Percentiles rank a stretch among this genome's conserved stretches.
phyloP scores from a whole-genome alignment of 2,888 invertebrate genomes.

The Dryobota labecula region DNA sequence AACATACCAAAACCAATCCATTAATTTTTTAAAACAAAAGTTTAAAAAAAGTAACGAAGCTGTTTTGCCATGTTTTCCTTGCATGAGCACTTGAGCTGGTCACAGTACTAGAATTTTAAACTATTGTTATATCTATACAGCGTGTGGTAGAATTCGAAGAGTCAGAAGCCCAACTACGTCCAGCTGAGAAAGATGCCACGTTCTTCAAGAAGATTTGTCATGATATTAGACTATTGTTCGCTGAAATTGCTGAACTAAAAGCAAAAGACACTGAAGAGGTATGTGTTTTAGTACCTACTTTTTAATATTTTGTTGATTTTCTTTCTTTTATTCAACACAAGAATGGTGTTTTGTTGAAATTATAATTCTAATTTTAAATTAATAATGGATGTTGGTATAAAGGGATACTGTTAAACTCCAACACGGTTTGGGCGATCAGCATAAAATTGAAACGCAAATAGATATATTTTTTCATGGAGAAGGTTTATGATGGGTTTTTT shows the following conservation, averaged over 20 bases:
- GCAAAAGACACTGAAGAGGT: conserved; percentile 90
- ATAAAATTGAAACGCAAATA: not conserved
- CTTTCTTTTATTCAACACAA: not conserved
- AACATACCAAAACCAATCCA: too few relatives aligned
- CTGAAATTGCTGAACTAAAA: conserved; percentile 93
- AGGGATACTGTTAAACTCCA: not conserved
- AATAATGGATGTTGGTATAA: not conserved
- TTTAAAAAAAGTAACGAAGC: too few relatives aligned
- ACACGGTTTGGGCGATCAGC: not conserved
- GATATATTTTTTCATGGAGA: not conserved
- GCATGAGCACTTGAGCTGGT: not conserved
- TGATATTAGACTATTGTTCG: conserved; percentile 92
- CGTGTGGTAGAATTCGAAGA: conserved; percentile 94
- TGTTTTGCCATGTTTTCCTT: not conserved
- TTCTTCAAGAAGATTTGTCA: conserved; percentile 93
- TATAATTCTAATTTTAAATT: not conserved
- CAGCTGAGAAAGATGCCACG: conserved; percentile 92
- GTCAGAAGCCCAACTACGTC: conserved; percentile 92
- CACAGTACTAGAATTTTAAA: not conserved
- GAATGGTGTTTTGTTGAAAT: not conserved
- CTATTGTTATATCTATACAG: conserved; percentile 76
- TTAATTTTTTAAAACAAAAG: too few relatives aligned
- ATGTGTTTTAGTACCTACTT: conserved; percentile 37
- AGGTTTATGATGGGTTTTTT: not conserved
- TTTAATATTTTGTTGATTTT: not conserved